Evolutionary conservation across 2,888 invertebrate species (phyloP).

Genomic region (Cyclophora punctaria): DNA sequence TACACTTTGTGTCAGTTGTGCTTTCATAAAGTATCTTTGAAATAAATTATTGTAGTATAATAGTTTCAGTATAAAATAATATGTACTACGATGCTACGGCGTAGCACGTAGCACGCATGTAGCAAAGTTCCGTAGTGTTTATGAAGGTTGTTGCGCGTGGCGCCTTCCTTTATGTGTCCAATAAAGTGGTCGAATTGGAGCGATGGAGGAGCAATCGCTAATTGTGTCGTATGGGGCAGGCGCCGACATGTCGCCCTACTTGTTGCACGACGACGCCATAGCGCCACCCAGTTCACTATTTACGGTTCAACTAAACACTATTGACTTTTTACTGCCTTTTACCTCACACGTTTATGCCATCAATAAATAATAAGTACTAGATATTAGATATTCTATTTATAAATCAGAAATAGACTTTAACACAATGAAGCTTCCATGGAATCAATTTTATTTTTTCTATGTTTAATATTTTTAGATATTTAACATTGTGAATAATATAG

Average conservation of each 20-base stretch:
- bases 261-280: constrained; percentile 45
- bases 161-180: constrained; percentile 14
- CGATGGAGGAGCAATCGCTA: constrained; percentile 15
- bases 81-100: constrained; percentile 6
- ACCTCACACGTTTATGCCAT: constrained; percentile 10
- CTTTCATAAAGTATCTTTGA: too few relatives aligned
- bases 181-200: constrained; percentile 7
- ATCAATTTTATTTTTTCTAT: too few relatives aligned
- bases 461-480: too few relatives aligned
- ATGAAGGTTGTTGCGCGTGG: constrained; percentile 5
- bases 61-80: too few relatives aligned
- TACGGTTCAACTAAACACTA: constrained; percentile 44
- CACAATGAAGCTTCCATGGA: too few relatives aligned
- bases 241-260: constrained; percentile 63
- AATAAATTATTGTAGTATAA: too few relatives aligned
- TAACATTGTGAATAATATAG: too few relatives aligned
- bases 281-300: constrained; percentile 37
- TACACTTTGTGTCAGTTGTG: too few relatives aligned
- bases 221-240: constrained; percentile 27
- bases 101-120: constrained; percentile 30
- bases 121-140: constrained; percentile 14
- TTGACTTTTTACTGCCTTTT: constrained; percentile 32
- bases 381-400: too few relatives aligned
- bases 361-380: too few relatives aligned
- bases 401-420: too few relatives aligned